Evolutionary conservation across 2,113 vertebrate species (phyloP).

Genomic region (Micronycteris hirsuta): DNA sequence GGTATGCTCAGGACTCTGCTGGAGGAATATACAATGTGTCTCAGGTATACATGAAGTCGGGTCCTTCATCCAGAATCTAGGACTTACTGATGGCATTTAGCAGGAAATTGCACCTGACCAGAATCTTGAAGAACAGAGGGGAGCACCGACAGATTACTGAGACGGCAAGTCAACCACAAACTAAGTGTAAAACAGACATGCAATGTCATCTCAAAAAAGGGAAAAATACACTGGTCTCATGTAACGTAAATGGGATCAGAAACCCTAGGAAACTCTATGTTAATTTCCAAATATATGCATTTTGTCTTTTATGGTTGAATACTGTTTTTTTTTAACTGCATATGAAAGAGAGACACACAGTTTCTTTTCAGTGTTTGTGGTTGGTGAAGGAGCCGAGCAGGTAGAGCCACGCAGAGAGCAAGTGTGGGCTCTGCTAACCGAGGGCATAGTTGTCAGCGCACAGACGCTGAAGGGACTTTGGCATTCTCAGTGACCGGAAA

Average conservation of each 20-base stretch:
- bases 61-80: neutral
- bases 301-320: neutral
- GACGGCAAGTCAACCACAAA: neutral
- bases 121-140: neutral
- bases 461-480: neutral
- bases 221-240: neutral
- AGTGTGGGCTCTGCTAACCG: fast-evolving
- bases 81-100: neutral
- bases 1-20: neutral
- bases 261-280: neutral
- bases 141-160: neutral
- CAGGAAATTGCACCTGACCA: neutral
- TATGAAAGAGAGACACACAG: neutral
- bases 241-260: neutral
- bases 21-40: fast-evolving
- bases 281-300: neutral
- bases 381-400: neutral
- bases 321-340: neutral
- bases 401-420: fast-evolving
- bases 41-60: fast-evolving
- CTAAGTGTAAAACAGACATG: neutral
- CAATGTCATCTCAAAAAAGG: neutral
- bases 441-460: fast-evolving
- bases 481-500: neutral
- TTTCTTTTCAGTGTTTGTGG: neutral